Conservation (phyloP, 2,888 invertebrate species). For the Phengaris alcon region DNA sequence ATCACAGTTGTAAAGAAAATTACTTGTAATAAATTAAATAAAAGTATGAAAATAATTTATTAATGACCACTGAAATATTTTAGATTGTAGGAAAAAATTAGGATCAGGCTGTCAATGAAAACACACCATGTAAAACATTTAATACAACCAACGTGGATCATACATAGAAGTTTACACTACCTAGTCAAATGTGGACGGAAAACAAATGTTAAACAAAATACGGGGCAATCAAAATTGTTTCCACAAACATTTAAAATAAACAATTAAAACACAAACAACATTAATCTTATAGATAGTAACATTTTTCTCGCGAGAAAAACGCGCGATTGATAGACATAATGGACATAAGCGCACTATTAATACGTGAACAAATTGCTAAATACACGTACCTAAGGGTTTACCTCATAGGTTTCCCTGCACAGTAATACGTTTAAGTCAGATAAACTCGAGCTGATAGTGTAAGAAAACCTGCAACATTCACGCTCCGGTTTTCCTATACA, state of each 20-base stretch:
- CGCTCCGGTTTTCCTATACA: too few relatives aligned
- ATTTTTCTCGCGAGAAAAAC: background rate
- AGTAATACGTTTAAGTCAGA: too few relatives aligned
- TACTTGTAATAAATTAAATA: background rate
- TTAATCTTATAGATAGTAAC: background rate
- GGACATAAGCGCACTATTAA: too few relatives aligned
- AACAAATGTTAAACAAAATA: background rate
- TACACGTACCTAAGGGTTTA: too few relatives aligned
- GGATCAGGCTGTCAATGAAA: background rate
- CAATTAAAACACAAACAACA: background rate
- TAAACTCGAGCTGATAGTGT: too few relatives aligned
- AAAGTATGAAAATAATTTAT: background rate
- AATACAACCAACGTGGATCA: background rate
- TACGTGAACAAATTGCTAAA: too few relatives aligned
- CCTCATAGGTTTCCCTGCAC: too few relatives aligned
- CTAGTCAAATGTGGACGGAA: slow-evolving; percentile 10
- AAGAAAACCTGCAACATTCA: too few relatives aligned
- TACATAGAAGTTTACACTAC: background rate
- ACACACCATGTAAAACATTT: slow-evolving; percentile 13
- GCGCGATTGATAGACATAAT: background rate
- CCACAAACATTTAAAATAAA: background rate
- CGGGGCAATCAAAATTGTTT: background rate
- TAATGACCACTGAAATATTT: background rate
- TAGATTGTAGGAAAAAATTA: background rate
- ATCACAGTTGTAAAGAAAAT: background rate